These are phyloP conservation scores for Rallus crepitans DNA, from an alignment of 2,797 vertebrate species.

Conservation along the genomic window DNA sequence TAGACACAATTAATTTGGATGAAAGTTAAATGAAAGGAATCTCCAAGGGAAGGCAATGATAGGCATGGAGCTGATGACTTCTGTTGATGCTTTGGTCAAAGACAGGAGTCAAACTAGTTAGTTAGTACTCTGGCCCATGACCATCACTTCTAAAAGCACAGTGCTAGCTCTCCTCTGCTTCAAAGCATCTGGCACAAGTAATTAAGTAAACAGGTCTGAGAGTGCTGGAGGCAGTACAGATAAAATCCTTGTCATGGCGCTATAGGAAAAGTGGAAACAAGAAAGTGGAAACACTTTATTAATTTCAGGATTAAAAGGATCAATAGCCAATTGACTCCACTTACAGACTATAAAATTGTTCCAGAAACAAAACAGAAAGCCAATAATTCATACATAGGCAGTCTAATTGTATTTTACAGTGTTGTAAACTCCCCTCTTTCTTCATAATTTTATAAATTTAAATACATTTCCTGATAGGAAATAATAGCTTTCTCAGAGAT, in stretches of 20 bases:
- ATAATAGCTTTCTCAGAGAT: background rate
- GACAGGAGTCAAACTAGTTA: background rate
- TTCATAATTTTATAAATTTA: background rate
- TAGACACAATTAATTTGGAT: background rate
- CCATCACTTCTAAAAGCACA: background rate
- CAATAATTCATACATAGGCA: background rate
- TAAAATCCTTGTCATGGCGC: background rate
- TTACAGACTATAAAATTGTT: background rate
- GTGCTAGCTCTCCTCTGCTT: background rate
- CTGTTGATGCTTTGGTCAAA: background rate
- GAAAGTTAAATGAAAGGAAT: background rate
- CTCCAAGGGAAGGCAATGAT: background rate
- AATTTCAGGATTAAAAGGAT: background rate
- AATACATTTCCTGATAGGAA: background rate
- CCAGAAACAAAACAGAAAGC: background rate
- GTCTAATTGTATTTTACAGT: background rate
- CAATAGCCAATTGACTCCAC: background rate
- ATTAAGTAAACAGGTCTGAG: background rate
- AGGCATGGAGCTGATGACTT: fast-evolving
- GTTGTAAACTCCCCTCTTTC: background rate
- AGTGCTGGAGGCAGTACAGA: background rate
- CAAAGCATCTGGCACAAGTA: background rate
- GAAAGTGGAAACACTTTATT: background rate
- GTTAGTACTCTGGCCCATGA: background rate
- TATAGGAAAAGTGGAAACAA: background rate